Evolutionary conservation across 1,140 invertebrate genomes (phyloP), one percentile per base, ranked within the genome.

Genomic region (Aphidius gifuensis): DNA sequence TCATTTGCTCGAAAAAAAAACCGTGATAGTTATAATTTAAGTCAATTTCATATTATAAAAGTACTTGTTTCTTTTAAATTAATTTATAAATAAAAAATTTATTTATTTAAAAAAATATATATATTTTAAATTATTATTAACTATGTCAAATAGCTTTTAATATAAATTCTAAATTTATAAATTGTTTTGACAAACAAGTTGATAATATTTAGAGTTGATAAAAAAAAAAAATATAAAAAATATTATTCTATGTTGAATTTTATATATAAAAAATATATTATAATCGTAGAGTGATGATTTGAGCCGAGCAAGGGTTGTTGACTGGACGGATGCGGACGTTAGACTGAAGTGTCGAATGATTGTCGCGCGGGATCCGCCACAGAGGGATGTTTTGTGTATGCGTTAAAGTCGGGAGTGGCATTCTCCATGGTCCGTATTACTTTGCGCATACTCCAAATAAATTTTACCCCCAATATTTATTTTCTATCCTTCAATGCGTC

Each of bases 321-420:
- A 65, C 70, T 71, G 64, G 70, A 65, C 71, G 69, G 69, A 71
- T 73, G 70, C 72, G 70, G 72, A 73, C 72, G 72, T 66, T 66
- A 71, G 70, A 74, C 72, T 74, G 71, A 74, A 70, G 67, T 68
- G 67, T 56, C 64, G 63, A 44, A 62, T 59, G 51, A 61, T 61
- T 46, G 60, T 42, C 71, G 67, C 62, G 64, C 49, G 65, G 66
- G 66, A 68, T 70, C 71, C 58, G 53, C 11, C 40, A 3, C 16
- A 42, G 51, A 55, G 64, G 67, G 70, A 68, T 71, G 69, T 66
- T 70, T 32, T 32, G 23, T 66, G 47, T 54, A 48, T 60, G 64
- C 59, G 67, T 69, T 62, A 68, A 63, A 71, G 23, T 71, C 72
- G 72, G 72, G 72, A 74, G 72, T 74, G 72, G 72, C 71, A 50